These are phyloP conservation scores for Gymnocephalus cernua DNA, from an alignment of 2,113 vertebrate species.

Conservation along the genomic window DNA sequence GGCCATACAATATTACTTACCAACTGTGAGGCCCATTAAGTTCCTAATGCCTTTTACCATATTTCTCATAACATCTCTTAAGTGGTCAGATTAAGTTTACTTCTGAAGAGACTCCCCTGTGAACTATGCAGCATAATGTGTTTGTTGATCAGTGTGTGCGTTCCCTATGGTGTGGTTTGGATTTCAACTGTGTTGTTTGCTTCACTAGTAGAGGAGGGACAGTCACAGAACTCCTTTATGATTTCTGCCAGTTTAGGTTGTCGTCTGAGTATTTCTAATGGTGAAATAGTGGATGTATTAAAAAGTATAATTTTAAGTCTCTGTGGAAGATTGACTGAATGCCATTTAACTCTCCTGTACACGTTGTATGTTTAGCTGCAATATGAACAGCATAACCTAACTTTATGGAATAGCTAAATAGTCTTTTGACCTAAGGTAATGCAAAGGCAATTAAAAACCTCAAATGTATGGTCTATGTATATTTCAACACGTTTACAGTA, in stretches of 20 bases:
- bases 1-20: slow-evolving; percentile 34
- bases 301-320: not conserved
- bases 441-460: not conserved
- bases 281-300: not conserved
- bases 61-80: slow-evolving; percentile 61
- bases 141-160: slow-evolving; percentile 37
- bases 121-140: slow-evolving; percentile 40
- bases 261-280: not conserved
- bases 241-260: not conserved
- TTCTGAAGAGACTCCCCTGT: slow-evolving; percentile 52
- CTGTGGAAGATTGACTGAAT: not conserved
- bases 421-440: not conserved
- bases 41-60: slow-evolving; percentile 61
- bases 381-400: not conserved
- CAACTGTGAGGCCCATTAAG: slow-evolving; percentile 60
- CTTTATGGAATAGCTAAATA: not conserved
- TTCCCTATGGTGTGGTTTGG: slow-evolving; percentile 32
- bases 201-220: not conserved
- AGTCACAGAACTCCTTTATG: not conserved
- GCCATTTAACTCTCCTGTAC: not conserved
- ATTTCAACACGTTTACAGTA: too few relatives aligned
- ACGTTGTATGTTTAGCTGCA: not conserved
- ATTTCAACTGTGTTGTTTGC: slow-evolving; percentile 9
- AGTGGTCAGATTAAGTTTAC: slow-evolving; percentile 52
- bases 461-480: not conserved